phyloP scores from a whole-genome alignment of 2,888 invertebrate genomes.

The Dryococelus australis region DNA sequence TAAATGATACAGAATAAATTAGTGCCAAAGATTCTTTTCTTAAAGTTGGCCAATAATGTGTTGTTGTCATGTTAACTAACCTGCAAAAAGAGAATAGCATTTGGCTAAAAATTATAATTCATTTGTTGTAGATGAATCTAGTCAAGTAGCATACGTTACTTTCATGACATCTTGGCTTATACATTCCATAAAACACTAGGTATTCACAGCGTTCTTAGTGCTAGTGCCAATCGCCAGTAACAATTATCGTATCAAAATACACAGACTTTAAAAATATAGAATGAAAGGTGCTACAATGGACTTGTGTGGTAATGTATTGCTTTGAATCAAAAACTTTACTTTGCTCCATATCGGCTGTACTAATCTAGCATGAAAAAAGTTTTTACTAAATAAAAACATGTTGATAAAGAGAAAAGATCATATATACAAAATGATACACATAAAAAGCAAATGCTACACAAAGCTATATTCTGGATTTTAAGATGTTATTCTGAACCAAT shows the following conservation, averaged over 20 bases:
- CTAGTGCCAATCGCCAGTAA: neutral
- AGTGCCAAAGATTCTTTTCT: no score
- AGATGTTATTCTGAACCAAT: slow-evolving; percentile 1
- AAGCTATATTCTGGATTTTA: slow-evolving; percentile 16
- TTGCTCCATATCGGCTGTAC: neutral
- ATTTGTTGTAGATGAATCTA: neutral
- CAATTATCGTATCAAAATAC: neutral
- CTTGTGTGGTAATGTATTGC: neutral
- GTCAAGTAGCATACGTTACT: neutral
- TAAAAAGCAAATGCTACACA: neutral
- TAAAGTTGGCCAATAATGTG: no score
- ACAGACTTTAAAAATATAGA: neutral
- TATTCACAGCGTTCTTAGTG: slow-evolving; percentile 16
- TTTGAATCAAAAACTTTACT: neutral
- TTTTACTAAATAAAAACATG: neutral
- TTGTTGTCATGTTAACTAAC: no score
- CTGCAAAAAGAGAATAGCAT: neutral
- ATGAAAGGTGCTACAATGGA: neutral
- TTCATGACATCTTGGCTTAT: neutral
- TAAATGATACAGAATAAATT: no score
- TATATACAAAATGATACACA: neutral
- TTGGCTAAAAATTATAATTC: neutral
- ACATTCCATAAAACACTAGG: neutral
- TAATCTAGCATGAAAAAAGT: neutral
- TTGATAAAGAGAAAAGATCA: slow-evolving; percentile 3